These are phyloP conservation scores for Stramonita haemastoma DNA, from an alignment of 2,888 invertebrate genomes.

Conservation along the genomic window DNA sequence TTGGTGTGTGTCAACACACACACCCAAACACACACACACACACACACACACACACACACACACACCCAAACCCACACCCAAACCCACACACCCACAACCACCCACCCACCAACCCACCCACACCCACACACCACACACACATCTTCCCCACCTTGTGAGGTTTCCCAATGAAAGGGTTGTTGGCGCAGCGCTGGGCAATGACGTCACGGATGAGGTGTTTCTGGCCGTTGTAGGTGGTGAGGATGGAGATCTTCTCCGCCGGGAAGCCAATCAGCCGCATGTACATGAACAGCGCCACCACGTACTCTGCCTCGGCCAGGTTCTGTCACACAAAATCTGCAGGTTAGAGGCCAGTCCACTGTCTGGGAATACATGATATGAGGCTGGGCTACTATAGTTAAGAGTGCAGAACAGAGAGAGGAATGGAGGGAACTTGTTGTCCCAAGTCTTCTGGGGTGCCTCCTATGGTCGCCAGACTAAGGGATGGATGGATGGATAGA, in stretches of 20 bases:
- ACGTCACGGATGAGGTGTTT: conserved; percentile 98
- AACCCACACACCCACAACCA: neutral
- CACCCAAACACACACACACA: too few relatives aligned
- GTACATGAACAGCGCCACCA: conserved; percentile 98
- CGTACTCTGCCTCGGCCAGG: conserved; percentile 88
- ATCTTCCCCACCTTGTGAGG: conserved; percentile 69
- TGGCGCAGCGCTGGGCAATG: conserved; percentile 91
- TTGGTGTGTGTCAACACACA: too few relatives aligned
- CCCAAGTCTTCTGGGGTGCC: too few relatives aligned
- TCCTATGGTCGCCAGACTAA: too few relatives aligned
- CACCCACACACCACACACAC: neutral
- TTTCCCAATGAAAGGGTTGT: conserved; percentile 94
- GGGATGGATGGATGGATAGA: too few relatives aligned
- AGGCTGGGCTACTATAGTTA: too few relatives aligned
- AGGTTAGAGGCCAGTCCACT: neutral
- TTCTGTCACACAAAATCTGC: conserved; percentile 76
- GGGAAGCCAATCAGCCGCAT: conserved; percentile 98
- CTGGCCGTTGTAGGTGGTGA: conserved; percentile 99
- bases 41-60: neutral
- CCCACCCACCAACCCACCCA: too few relatives aligned
- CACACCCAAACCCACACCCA: neutral
- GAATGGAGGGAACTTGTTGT: too few relatives aligned
- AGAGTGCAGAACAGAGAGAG: too few relatives aligned
- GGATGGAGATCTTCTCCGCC: conserved; percentile 95
- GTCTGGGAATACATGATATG: neutral